These are phyloP conservation scores for Mystacornis crossleyi DNA, from an alignment of 2,113 vertebrate species.

Conservation along the genomic window DNA sequence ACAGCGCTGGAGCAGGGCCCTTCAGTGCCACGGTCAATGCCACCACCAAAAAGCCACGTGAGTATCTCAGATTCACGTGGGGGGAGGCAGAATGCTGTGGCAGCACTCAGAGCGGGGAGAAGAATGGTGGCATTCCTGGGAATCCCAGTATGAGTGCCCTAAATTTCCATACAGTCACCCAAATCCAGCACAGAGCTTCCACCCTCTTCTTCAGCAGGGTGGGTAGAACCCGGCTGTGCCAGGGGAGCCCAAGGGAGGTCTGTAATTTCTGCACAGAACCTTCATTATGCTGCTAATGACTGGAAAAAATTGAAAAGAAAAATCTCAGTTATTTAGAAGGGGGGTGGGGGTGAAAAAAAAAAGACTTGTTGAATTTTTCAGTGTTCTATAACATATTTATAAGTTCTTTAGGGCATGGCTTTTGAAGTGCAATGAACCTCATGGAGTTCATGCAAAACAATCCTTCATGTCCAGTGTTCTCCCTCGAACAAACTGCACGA, in stretches of 20 bases:
- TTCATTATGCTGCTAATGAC: not conserved
- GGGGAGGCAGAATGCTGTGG: not conserved
- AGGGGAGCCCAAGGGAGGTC: not conserved
- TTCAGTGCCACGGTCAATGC: conserved; percentile 87
- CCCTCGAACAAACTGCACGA: conserved; percentile 4
- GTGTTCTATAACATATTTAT: conserved; percentile 1
- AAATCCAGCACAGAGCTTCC: not conserved
- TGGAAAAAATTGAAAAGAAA: not conserved
- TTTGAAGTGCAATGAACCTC: not conserved
- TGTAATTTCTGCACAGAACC: not conserved
- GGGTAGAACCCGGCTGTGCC: accelerated
- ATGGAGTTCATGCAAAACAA: not conserved
- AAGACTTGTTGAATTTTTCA: conserved; percentile 17
- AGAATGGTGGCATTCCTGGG: not conserved
- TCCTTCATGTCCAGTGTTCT: not conserved
- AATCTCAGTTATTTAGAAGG: not conserved
- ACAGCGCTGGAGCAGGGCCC: conserved; percentile 89
- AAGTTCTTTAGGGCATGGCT: not conserved
- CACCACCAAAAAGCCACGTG: conserved; percentile 94
- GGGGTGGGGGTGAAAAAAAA: accelerated
- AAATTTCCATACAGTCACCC: accelerated
- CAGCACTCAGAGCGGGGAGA: not conserved
- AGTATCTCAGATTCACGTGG: conserved; percentile 35
- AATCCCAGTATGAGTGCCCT: not conserved
- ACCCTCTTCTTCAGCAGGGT: not conserved